These are phyloP conservation scores for Riparia riparia DNA, from an alignment of 2,113 vertebrate genomes.

Conservation along the genomic window DNA sequence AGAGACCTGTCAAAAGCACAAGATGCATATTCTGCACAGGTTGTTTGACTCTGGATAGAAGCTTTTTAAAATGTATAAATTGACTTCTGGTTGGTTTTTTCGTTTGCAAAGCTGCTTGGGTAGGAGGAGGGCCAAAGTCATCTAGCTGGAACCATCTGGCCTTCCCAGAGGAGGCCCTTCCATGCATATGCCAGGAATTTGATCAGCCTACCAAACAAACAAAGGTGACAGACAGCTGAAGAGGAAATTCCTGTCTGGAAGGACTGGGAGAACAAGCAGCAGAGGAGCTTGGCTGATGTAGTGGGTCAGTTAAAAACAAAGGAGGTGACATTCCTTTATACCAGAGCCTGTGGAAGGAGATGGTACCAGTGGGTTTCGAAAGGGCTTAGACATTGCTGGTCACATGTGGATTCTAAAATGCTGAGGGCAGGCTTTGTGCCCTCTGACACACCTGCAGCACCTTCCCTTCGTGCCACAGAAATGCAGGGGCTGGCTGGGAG, in stretches of 20 bases:
- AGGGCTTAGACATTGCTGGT: not conserved
- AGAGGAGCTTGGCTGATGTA: not conserved
- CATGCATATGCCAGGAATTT: not conserved
- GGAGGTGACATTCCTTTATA: not conserved
- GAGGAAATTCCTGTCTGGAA: not conserved
- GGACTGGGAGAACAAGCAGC: not conserved
- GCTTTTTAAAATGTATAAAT: not conserved
- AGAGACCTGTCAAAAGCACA: not conserved
- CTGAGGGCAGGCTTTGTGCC: not conserved
- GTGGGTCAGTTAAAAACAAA: not conserved
- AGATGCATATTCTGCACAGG: not conserved
- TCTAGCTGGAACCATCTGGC: not conserved
- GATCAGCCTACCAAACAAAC: not conserved
- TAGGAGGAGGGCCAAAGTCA: not conserved
- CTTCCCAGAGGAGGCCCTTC: not conserved
- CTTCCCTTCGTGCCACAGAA: not conserved
- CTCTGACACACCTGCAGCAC: not conserved
- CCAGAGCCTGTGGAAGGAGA: not conserved
- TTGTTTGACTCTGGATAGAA: not conserved
- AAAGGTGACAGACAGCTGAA: not conserved
- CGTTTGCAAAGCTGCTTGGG: not conserved
- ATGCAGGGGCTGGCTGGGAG: accelerated
- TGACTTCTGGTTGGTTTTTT: not conserved
- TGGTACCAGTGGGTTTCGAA: not conserved
- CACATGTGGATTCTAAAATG: accelerated